Percentiles rank a stretch among this genome's conserved stretches.
Conservation (phyloP, 2,113 vertebrate genomes). For the Larimichthys crocea region DNA sequence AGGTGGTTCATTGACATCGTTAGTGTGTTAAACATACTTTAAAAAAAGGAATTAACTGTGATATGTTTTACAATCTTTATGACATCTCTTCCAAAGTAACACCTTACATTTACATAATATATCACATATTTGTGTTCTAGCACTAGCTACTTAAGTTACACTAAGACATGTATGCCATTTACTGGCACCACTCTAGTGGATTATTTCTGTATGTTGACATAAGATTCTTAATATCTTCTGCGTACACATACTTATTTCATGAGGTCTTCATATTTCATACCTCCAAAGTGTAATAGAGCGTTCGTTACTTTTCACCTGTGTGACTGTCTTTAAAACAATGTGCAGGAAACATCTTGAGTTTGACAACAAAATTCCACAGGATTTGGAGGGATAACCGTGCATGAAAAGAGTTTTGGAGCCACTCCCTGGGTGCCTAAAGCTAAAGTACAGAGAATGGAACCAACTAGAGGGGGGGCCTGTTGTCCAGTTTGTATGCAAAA, state of each 20-base stretch:
- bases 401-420: conserved; percentile 37
- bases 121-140: too few relatives aligned
- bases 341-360: conserved; percentile 27
- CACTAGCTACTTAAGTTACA: too few relatives aligned
- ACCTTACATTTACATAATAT: background rate
- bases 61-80: background rate
- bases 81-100: background rate
- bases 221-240: background rate
- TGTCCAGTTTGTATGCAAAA: conserved; percentile 66
- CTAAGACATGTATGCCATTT: background rate
- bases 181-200: background rate
- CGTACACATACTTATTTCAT: background rate
- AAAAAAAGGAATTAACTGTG: background rate
- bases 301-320: too few relatives aligned
- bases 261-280: background rate
- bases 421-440: conserved; percentile 56
- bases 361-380: conserved; percentile 62
- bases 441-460: conserved; percentile 34
- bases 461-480: conserved; percentile 9
- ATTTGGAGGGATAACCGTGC: conserved; percentile 52
- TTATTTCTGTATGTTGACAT: conserved; percentile 1
- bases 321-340: conserved; percentile 31
- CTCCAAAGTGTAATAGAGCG: background rate
- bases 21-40: background rate
- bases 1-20: background rate